Evolutionary conservation across 35 echinoderm and acorn worm species (phyloP).

Genomic region (Hemicentrotus pulcherrimus): DNA sequence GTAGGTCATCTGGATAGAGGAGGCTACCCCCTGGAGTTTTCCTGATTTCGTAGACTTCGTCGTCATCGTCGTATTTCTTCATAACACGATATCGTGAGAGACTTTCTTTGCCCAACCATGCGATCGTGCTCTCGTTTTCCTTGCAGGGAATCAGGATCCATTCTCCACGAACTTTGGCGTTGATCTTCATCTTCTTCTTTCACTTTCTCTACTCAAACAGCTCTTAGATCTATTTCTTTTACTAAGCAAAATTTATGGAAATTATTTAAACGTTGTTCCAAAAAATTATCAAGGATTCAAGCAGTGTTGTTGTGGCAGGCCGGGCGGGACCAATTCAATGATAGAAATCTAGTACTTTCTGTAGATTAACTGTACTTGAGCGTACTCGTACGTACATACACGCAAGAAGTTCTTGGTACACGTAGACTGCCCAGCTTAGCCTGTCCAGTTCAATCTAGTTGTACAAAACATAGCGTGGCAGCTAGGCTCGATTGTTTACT

Average conservation of each 20-base stretch:
- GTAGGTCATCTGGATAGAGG: constrained; percentile 74
- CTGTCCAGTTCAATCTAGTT: too few relatives aligned
- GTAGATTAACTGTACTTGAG: too few relatives aligned
- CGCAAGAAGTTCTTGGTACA: too few relatives aligned
- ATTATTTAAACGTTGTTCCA: background rate
- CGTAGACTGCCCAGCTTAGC: background rate
- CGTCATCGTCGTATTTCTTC: constrained; percentile 52
- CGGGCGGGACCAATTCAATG: background rate
- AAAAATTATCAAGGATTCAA: background rate
- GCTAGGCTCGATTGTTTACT: background rate
- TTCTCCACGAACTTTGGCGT: constrained; percentile 74
- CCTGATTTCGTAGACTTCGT: constrained; percentile 73
- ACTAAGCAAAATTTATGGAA: background rate
- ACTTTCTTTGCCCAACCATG: constrained; percentile 75
- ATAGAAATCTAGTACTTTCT: background rate
- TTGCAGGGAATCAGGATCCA: constrained; percentile 93
- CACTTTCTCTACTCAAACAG: background rate
- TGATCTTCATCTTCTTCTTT: constrained; percentile 77
- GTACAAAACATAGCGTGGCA: too few relatives aligned
- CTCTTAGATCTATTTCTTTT: background rate
- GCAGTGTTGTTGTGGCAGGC: too few relatives aligned
- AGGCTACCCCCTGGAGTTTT: constrained; percentile 82
- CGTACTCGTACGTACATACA: background rate
- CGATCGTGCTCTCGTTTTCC: constrained; percentile 44
- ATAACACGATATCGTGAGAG: constrained; percentile 61